Conservation (phyloP, 2,888 invertebrate genomes). For the Panorpa germanica region DNA sequence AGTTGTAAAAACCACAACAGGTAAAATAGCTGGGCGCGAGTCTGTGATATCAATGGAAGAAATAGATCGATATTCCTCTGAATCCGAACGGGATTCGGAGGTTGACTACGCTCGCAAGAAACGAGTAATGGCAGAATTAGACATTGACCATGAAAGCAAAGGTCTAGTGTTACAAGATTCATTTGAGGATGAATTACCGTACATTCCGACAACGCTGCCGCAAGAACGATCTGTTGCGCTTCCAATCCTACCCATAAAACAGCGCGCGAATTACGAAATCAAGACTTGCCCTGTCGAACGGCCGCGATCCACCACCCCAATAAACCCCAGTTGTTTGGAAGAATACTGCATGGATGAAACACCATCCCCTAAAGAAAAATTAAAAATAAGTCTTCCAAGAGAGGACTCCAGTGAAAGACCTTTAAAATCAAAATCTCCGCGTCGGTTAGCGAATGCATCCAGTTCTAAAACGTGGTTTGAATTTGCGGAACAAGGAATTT, state of each 20-base stretch:
- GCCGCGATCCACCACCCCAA: constrained; percentile 54
- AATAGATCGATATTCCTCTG: constrained; percentile 37
- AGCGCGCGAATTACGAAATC: constrained; percentile 37
- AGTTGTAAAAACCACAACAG: no score
- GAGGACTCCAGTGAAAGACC: constrained; percentile 25
- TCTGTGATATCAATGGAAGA: constrained; percentile 26
- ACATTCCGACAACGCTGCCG: constrained; percentile 78
- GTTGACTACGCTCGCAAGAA: constrained; percentile 26
- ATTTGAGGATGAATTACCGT: constrained; percentile 71
- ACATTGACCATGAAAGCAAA: constrained; percentile 44
- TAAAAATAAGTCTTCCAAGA: constrained; percentile 49
- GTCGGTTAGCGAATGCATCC: constrained; percentile 26
- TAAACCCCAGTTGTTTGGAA: constrained; percentile 48
- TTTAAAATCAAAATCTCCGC: constrained; percentile 27
- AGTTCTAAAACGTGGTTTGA: constrained; percentile 35
- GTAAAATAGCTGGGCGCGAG: no score
- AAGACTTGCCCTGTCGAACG: constrained; percentile 54
- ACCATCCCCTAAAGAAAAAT: constrained; percentile 31
- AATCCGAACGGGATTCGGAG: constrained; percentile 54
- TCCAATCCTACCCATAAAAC: constrained; percentile 63
- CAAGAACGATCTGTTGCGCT: constrained; percentile 65
- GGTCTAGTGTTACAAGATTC: constrained; percentile 66
- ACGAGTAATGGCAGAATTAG: constrained; percentile 17
- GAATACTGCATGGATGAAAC: constrained; percentile 39
- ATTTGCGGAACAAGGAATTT: constrained; percentile 41